phyloP scores from a whole-genome alignment of 2,113 vertebrate species.

The Amia ocellicauda region DNA sequence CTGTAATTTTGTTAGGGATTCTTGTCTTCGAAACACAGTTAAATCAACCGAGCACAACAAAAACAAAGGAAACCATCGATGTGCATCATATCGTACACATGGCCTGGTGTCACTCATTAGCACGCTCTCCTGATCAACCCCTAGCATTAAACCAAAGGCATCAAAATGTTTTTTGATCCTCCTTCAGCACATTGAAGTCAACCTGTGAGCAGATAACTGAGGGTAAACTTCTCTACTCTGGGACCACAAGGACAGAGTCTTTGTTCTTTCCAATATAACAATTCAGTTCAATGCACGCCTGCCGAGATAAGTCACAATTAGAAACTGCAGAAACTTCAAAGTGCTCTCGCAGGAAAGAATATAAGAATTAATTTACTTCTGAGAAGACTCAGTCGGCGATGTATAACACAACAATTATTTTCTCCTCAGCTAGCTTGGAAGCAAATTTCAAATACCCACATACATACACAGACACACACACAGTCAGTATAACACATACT shows the following conservation, averaged over 20 bases:
- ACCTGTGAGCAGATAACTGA: neutral
- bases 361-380: neutral
- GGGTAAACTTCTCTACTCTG: constrained; percentile 11
- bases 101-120: no score
- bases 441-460: no score
- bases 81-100: no score
- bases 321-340: constrained; percentile 8
- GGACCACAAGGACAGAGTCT: constrained; percentile 11
- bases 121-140: neutral
- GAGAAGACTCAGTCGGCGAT: no score
- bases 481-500: no score
- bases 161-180: neutral
- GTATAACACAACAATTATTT: no score
- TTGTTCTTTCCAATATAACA: constrained; percentile 17
- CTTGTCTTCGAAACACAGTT: no score
- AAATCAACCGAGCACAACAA: no score
- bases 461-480: no score
- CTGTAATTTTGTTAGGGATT: no score
- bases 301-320: neutral
- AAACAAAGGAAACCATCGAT: no score
- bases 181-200: neutral
- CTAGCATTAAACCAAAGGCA: neutral
- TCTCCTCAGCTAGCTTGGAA: no score
- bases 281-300: constrained; percentile 23
- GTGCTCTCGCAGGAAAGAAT: neutral